These are phyloP conservation scores for Mormoops blainvillei DNA, from an alignment of 2,113 vertebrate genomes.

Conservation along the genomic window DNA sequence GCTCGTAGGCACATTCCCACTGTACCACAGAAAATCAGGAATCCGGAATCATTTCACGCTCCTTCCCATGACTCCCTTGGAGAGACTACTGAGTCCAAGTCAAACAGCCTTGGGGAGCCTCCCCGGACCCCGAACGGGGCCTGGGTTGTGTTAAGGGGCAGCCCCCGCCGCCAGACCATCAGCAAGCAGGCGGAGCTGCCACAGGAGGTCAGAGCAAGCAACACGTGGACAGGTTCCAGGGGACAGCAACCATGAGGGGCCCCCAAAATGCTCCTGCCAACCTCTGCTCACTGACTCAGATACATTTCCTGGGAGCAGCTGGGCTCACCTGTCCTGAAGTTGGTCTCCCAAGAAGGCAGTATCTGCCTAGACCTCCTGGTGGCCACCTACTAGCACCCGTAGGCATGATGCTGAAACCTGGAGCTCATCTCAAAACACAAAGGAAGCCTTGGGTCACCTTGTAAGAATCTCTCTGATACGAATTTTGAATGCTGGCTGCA, in stretches of 20 bases:
- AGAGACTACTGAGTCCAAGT: neutral
- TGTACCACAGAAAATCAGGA: neutral
- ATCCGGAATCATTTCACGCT: neutral
- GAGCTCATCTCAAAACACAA: neutral
- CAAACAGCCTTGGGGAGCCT: neutral
- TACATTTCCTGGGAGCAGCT: neutral
- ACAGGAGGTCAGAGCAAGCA: neutral
- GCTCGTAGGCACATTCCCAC: neutral
- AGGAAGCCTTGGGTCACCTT: neutral
- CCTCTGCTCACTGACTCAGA: neutral
- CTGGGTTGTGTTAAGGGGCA: neutral
- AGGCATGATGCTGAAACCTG: accelerated
- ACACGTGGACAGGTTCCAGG: accelerated
- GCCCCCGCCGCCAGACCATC: neutral
- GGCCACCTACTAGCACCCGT: too few species aligned
- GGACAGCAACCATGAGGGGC: accelerated
- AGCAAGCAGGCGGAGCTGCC: neutral
- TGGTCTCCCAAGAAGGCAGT: neutral
- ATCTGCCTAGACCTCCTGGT: neutral
- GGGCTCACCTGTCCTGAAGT: neutral
- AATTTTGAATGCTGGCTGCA: neutral
- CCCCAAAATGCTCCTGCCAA: accelerated
- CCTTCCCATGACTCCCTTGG: neutral
- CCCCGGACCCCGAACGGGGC: accelerated
- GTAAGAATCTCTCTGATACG: too few species aligned